These are phyloP conservation scores for Tiphia femorata DNA, from an alignment of 2,888 invertebrate species.

Conservation along the genomic window DNA sequence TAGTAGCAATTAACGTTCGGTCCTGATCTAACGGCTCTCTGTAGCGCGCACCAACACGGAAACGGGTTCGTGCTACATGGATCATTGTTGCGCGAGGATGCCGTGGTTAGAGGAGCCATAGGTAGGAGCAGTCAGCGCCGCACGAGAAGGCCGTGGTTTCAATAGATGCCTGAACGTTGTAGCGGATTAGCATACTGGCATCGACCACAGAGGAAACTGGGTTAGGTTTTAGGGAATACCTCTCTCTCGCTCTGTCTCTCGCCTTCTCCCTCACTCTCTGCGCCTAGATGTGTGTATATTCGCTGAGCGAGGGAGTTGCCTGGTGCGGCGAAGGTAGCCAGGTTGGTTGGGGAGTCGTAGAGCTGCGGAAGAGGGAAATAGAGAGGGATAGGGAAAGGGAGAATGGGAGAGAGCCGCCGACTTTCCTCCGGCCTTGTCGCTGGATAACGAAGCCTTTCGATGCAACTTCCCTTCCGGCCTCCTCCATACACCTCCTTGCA, in stretches of 20 bases:
- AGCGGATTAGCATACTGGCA: constrained; percentile 53
- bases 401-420: constrained; percentile 11
- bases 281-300: too few species aligned
- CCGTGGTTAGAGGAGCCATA: constrained; percentile 47
- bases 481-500: constrained; percentile 28
- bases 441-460: constrained; percentile 43
- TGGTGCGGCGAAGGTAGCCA: constrained; percentile 20
- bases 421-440: constrained; percentile 32
- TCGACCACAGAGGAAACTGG: constrained; percentile 46
- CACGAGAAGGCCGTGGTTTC: constrained; percentile 50
- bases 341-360: not conserved
- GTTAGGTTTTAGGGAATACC: constrained; percentile 45
- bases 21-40: constrained; percentile 52
- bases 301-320: not conserved
- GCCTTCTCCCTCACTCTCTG: too few species aligned
- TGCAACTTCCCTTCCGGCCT: constrained; percentile 34
- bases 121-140: constrained; percentile 31
- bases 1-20: constrained; percentile 62
- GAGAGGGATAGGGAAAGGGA: not conserved
- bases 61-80: constrained; percentile 48
- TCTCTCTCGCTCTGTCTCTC: too few species aligned
- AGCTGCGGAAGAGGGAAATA: constrained; percentile 1
- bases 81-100: constrained; percentile 58
- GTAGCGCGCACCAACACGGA: constrained; percentile 44
- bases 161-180: constrained; percentile 49